Evolutionary conservation across 2,888 invertebrate species (phyloP), one percentile per base, ranked within the genome.

Genomic region (Argyresthia albistria): DNA sequence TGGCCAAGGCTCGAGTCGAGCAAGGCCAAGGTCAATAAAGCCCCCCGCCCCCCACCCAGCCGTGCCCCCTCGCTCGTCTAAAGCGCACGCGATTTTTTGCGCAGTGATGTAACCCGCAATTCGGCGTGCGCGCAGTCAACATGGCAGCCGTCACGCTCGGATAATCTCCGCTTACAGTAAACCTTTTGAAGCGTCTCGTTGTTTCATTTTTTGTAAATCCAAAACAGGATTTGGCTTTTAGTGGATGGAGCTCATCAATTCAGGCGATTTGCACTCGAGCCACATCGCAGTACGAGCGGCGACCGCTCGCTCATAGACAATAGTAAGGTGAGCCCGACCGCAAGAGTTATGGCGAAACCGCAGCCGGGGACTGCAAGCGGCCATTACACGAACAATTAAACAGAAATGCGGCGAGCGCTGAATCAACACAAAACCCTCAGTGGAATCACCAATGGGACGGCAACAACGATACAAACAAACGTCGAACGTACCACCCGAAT

Each of bases 101-200:
- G 70, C 73, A 73, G 73, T 86, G 86, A 86, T 84, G 83, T 86
- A 84, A 84, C 80, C 76, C 69, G 71, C 77, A 79, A 77, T 83
- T 84, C 77, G 80, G 81, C 80, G 78, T 73, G 70, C 70, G 76
- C 73, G 79, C 80, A 79, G 76, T 42, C 14, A 45, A 48, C 77
- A 76, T 80, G 79, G 80, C 81, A 65, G 71, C 67, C 60, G 63
- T 60, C 67, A 68, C 64, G 63, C 67, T 65, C 59, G 54, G 57
- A 56, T 60, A 57, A 61, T 60, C 62, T 58, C 55, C 50, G 51
- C 50, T 51, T 39, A 37, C 43, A 35, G 48, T 45, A 9, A 15
- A 35, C 10, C 9, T n/a, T 50, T 25, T 50, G 25, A 25, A 9
- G 16, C 8, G 50, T n/a, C n/a, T 42, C n/a, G 25, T 42, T n/a